Evolutionary conservation across 2,888 invertebrate species (phyloP).

Genomic region (Ectemnius lituratus): DNA sequence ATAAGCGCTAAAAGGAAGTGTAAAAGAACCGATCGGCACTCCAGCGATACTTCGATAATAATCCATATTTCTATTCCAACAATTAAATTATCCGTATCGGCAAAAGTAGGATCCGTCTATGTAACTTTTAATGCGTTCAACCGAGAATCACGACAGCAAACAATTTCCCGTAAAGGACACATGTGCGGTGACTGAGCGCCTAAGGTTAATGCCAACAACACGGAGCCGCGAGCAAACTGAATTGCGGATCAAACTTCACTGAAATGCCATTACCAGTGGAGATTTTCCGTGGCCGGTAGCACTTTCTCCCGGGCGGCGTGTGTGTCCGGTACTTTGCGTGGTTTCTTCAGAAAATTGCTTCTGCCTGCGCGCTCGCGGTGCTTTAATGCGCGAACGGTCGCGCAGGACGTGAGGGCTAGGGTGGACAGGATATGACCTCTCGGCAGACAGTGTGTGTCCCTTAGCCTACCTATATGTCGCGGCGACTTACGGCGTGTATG

Average conservation of each 20-base stretch:
- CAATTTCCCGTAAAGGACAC: too few species aligned
- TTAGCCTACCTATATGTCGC: constrained; percentile 59
- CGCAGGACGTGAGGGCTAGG: constrained; percentile 58
- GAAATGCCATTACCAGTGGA: not conserved
- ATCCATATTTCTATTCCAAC: too few species aligned
- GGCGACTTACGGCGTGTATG: constrained; percentile 42
- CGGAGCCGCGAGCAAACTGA: not conserved
- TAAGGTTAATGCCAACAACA: not conserved
- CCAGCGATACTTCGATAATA: too few species aligned
- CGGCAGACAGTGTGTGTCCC: constrained; percentile 61
- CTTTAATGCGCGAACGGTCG: constrained; percentile 65
- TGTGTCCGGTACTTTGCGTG: constrained; percentile 63
- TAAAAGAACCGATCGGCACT: too few species aligned
- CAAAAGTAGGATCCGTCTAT: too few species aligned
- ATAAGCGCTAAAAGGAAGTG: too few species aligned
- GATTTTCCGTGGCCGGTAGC: constrained; percentile 4
- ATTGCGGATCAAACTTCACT: not conserved
- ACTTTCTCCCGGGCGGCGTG: constrained; percentile 35
- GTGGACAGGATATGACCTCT: constrained; percentile 77
- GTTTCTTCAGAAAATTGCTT: constrained; percentile 73
- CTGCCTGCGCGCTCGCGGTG: constrained; percentile 37
- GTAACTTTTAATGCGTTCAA: too few species aligned
- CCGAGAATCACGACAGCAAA: too few species aligned
- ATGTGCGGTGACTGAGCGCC: not conserved
- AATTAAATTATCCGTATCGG: too few species aligned